Base-by-base conservation (phyloP, 1,140 invertebrate species). In the Bombyx mandarina region DNA sequence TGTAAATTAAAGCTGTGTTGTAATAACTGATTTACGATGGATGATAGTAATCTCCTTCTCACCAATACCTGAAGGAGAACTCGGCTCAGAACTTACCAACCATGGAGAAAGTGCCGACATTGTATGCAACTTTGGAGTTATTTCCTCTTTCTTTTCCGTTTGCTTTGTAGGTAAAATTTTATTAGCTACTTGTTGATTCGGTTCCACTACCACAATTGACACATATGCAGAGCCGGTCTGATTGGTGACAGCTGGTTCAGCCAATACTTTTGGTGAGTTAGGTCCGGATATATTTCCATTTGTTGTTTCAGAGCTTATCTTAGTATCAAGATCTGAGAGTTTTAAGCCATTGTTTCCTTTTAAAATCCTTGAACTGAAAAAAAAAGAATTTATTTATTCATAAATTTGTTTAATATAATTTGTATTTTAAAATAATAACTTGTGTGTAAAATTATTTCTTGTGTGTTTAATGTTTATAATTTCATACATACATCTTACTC, bases 271-370 rank as follows among this genome's bases (percentile, higher is more conserved):
- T 0, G 83, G 84, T 5, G 82, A 88, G 6, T 83, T 84, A 12
- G 79, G 82, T 47, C 80, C 76, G 6, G 82, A 77, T 7, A 86
- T 56, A 61, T 81, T 84, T 22, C 82, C 80, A 54, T 81, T 82
- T 51, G 78, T 80, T 42, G 80, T 77, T 57, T 88, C 84, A 56
- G 85, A 83, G 18, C 88, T 79, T 44, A 88, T 84, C 61, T 88
- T 88, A 7, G 83, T 73, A 73, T 88, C 82, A 58, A 75, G 83
- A 58, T 88, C 79, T 57, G 89, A 90, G 88, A 94, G 96, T 90
- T 98, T 98, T 44, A 97, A 86, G 77, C 98, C 98, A 89, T 98
- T 98, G 89, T 98, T 98, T 85, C 96, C 98, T 87, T 98, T 98
- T 51, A 98, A 91, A 35, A 35, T 2, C 26, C 26, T 35, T 35